Evolutionary conservation across 1,140 invertebrate species (phyloP).

Genomic region (Geopemphigus sp.): DNA sequence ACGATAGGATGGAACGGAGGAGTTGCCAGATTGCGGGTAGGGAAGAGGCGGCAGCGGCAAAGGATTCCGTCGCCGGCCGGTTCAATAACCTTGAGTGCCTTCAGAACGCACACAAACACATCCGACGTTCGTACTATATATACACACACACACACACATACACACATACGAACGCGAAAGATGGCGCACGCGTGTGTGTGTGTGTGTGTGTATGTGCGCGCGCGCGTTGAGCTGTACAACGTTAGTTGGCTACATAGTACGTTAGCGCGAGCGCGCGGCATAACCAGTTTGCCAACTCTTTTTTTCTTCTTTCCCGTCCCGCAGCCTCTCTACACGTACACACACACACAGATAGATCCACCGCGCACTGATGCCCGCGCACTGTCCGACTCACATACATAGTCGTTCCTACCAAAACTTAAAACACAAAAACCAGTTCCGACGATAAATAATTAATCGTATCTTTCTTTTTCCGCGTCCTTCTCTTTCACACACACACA

Average conservation of each 20-base stretch:
- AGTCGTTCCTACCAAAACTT: slow-evolving; percentile 34
- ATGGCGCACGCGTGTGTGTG: background rate
- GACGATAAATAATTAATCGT: slow-evolving; percentile 52
- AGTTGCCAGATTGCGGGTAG: too few relatives aligned
- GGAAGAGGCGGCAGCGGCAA: too few relatives aligned
- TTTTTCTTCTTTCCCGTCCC: slow-evolving; percentile 5
- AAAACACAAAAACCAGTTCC: slow-evolving; percentile 49
- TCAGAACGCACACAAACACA: slow-evolving; percentile 3
- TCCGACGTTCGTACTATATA: background rate
- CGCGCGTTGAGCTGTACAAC: background rate
- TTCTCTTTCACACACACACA: slow-evolving; percentile 20
- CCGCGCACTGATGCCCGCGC: background rate
- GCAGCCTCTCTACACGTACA: slow-evolving; percentile 10
- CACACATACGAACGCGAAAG: slow-evolving; percentile 38
- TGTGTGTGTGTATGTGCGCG: too few relatives aligned
- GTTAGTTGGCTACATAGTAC: background rate
- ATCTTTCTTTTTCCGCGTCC: slow-evolving; percentile 51
- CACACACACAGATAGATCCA: too few relatives aligned
- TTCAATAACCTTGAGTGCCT: slow-evolving; percentile 44
- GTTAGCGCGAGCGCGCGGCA: slow-evolving; percentile 10
- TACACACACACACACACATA: too few relatives aligned
- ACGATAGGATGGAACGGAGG: background rate
- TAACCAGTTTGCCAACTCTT: slow-evolving; percentile 49
- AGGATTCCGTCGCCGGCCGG: slow-evolving; percentile 39
- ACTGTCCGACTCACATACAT: background rate